Conservation (phyloP, 2,113 vertebrate genomes). For the Laticauda colubrina region DNA sequence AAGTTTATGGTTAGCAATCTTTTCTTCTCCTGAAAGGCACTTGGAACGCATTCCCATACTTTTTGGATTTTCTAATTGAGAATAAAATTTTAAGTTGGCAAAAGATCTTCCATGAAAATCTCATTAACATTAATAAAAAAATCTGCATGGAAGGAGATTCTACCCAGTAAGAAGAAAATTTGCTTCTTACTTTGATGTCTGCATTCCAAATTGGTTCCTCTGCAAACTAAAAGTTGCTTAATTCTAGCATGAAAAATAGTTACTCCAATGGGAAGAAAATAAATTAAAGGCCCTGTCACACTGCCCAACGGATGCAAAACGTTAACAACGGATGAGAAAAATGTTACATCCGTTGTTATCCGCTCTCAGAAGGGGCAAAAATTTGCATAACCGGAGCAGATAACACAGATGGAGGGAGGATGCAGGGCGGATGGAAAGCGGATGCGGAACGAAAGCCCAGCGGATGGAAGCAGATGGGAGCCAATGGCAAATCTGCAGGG, state of each 20-base stretch:
- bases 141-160: background rate
- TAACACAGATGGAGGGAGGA: too few species aligned
- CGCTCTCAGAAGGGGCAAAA: too few species aligned
- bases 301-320: too few species aligned
- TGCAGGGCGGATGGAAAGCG: too few species aligned
- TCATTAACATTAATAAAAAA: constrained; percentile 9
- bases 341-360: too few species aligned
- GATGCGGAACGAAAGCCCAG: too few species aligned
- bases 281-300: too few species aligned
- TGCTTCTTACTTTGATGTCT: background rate
- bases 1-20: background rate
- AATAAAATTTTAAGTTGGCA: constrained; percentile 23
- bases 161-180: background rate
- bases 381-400: too few species aligned
- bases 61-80: constrained; percentile 4
- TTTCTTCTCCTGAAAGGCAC: background rate
- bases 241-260: background rate
- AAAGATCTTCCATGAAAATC: constrained; percentile 13
- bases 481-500: too few species aligned
- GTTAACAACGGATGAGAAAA: too few species aligned
- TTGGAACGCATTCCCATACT: background rate
- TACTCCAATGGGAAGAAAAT: background rate
- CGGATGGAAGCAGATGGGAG: too few species aligned
- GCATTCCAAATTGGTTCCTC: background rate
- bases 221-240: background rate